These are phyloP conservation scores for Harpegnathos saltator DNA, from an alignment of 1,140 invertebrate genomes.

Conservation along the genomic window DNA sequence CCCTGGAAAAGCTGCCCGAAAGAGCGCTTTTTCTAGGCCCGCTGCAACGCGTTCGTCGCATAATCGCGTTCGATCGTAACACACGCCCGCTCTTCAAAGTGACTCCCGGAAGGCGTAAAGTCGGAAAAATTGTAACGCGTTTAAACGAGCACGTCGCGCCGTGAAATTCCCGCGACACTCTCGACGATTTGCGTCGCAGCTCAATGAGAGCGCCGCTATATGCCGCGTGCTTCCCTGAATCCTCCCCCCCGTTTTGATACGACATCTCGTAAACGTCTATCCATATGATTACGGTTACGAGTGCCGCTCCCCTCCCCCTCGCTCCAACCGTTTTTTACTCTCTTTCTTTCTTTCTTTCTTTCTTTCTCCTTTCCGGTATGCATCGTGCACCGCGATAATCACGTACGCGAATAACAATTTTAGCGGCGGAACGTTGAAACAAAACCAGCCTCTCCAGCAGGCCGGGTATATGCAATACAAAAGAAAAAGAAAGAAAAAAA, in stretches of 20 bases:
- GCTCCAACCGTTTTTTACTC: too few relatives aligned
- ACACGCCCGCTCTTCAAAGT: not conserved
- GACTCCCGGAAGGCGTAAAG: not conserved
- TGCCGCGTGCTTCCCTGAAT: constrained; percentile 23
- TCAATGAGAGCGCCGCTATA: constrained; percentile 1
- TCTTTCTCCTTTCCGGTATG: not conserved
- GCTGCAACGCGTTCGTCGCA: too few relatives aligned
- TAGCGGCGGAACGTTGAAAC: not conserved
- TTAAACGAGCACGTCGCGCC: constrained; percentile 3
- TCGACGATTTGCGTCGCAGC: not conserved
- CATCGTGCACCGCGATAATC: not conserved
- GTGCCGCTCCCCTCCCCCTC: too few relatives aligned
- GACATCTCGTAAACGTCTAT: constrained; percentile 18
- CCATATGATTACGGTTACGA: constrained; percentile 20
- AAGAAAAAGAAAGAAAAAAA: not conserved
- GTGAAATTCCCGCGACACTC: constrained; percentile 4
- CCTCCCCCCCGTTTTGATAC: constrained; percentile 22
- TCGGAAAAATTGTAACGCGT: not conserved
- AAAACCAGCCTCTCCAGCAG: not conserved
- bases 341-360: too few relatives aligned
- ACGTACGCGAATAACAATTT: constrained; percentile 40
- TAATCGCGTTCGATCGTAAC: not conserved
- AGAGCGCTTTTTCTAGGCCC: too few relatives aligned
- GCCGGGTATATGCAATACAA: constrained; percentile 3
- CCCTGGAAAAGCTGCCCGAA: too few relatives aligned